phyloP scores from a whole-genome alignment of 2,797 vertebrate genomes.

The Scleropages formosus region DNA sequence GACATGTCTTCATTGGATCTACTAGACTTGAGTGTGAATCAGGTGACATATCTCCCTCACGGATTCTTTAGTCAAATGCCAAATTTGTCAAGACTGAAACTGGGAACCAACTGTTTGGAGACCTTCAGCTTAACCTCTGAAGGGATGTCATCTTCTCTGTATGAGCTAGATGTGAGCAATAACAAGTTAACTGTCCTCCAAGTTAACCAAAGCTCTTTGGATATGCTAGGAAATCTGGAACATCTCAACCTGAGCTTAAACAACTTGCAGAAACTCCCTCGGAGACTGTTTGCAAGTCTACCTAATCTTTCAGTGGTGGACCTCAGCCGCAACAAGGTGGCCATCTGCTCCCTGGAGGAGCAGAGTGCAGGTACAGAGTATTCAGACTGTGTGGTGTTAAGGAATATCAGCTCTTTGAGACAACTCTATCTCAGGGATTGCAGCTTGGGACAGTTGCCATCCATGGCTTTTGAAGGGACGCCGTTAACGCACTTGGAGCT shows the following conservation, averaged over 20 bases:
- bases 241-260: slow-evolving; percentile 86
- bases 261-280: slow-evolving; percentile 65
- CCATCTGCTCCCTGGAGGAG: slow-evolving; percentile 65
- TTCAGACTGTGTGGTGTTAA: slow-evolving; percentile 70
- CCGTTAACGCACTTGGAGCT: slow-evolving; percentile 80
- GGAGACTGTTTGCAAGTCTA: slow-evolving; percentile 66
- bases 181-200: slow-evolving; percentile 73
- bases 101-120: slow-evolving; percentile 83
- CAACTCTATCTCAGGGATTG: slow-evolving; percentile 80
- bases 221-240: slow-evolving; percentile 68
- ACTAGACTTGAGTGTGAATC: slow-evolving; percentile 86
- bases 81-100: slow-evolving; percentile 70
- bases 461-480: slow-evolving; percentile 71
- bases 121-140: slow-evolving; percentile 66
- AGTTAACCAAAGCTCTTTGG: slow-evolving; percentile 41
- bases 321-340: slow-evolving; percentile 80
- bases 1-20: slow-evolving; percentile 76
- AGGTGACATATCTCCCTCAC: slow-evolving; percentile 76
- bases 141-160: slow-evolving; percentile 64
- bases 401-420: slow-evolving; percentile 69
- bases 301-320: slow-evolving; percentile 78
- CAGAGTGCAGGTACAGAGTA: not conserved
- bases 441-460: slow-evolving; percentile 59
- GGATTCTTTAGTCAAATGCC: slow-evolving; percentile 82
- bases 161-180: slow-evolving; percentile 83